phyloP scores from a whole-genome alignment of 2,797 vertebrate genomes.

The Dallia pectoralis region DNA sequence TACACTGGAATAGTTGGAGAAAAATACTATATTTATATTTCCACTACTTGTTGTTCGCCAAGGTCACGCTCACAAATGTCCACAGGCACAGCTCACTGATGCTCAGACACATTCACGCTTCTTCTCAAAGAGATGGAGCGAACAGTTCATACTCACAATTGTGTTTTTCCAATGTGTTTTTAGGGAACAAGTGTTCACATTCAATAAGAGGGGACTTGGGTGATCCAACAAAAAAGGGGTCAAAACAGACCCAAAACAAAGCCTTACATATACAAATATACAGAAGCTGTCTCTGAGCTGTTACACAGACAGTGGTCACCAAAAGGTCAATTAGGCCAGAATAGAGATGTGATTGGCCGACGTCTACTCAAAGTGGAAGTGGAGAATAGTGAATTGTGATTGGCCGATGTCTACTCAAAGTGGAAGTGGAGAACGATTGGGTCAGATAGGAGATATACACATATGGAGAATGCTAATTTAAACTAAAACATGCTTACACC shows the following conservation, averaged over 20 bases:
- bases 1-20: neutral
- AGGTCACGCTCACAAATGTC: too few species aligned
- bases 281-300: neutral
- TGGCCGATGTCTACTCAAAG: conserved; percentile 41
- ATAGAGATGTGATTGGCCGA: conserved; percentile 16
- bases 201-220: neutral
- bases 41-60: too few species aligned
- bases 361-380: conserved; percentile 38
- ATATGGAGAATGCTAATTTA: neutral
- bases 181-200: neutral
- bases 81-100: too few species aligned
- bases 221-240: neutral
- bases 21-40: neutral
- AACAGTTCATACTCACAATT: neutral
- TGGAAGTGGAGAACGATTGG: conserved; percentile 27
- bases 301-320: conserved; percentile 34
- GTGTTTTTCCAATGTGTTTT: neutral
- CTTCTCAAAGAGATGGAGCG: too few species aligned
- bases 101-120: too few species aligned
- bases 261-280: conserved; percentile 2
- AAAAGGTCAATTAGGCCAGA: conserved; percentile 57
- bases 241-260: neutral
- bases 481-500: neutral
- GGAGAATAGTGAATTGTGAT: conserved; percentile 17
- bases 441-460: neutral